Evolutionary conservation across 2,113 vertebrate genomes (phyloP), one percentile per base, ranked within the genome.

Genomic region (Vicugna pacos): DNA sequence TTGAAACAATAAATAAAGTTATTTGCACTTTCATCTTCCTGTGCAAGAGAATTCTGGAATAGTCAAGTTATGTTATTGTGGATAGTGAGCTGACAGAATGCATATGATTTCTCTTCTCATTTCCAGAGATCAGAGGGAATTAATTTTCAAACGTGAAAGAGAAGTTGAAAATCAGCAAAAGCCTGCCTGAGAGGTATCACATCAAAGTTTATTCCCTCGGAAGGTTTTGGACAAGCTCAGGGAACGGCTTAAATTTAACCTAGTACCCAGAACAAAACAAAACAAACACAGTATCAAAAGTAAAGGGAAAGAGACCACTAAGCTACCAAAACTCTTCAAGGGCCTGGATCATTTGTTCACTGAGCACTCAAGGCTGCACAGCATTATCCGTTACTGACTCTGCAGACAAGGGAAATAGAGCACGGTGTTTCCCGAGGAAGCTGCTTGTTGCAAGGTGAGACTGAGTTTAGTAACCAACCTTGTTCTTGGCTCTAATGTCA

Each of bases 401-500:
- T 67, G 12, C 42, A 95, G 60, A 87, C 54, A 81, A 96, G 56
- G 20, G 94, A 95, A 95, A 91, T 72, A 67, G 7, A 95, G 88
- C 19, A 85, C 58, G 93, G 82, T 83, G 16, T 86, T 92, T 96
- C 94, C 42, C 76, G 62, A 92, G 50, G 42, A 89, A 30, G 16
- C 46, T 95, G 60, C 50, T 72, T 94, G 60, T 95, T 96, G 72
- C 72, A 95, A 93, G 88, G 69, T 94, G 97, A 92, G 90, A 65
- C n/a, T 32, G 42, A 96, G 48, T 95, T 95, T 94, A 95, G 94
- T 96, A 97, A 94, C 65, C 15, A 95, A 69, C 22, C 96, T 85
- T 96, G 84, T 95, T 95, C 83, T 97, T 95, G 60, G 76, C n/a
- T 50, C 86, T 88, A 96, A 96, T 96, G 92, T 91, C 95, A 97